Conservation (phyloP, 2,797 vertebrate genomes). For the Todus mexicanus region DNA sequence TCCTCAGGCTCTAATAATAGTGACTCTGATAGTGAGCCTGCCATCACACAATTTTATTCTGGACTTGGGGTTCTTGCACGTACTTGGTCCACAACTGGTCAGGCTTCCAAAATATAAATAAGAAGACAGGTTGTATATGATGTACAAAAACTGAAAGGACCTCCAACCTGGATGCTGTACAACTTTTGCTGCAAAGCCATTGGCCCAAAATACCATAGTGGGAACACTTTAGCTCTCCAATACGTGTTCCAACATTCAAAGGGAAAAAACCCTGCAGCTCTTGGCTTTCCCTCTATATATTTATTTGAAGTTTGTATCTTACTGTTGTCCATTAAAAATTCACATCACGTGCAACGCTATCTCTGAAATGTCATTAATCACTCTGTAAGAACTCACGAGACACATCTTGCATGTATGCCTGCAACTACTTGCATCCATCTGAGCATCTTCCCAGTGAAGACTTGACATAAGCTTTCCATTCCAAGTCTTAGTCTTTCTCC, state of each 20-base stretch:
- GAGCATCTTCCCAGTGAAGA: not conserved
- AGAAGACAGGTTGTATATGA: not conserved
- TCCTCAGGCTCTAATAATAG: not conserved
- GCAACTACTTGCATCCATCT: not conserved
- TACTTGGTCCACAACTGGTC: not conserved
- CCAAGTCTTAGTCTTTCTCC: not conserved
- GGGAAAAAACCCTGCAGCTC: not conserved
- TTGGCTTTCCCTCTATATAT: not conserved
- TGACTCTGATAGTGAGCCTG: not conserved
- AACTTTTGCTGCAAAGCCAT: not conserved
- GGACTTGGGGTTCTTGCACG: not conserved
- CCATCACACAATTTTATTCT: not conserved
- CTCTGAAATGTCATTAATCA: not conserved
- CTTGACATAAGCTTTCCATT: not conserved
- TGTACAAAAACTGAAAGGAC: not conserved
- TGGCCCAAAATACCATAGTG: not conserved
- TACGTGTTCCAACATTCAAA: not conserved
- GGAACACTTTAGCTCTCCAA: not conserved
- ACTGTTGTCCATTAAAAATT: not conserved
- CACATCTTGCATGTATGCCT: not conserved
- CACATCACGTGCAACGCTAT: fast-evolving
- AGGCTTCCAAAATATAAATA: not conserved
- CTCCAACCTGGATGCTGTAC: not conserved
- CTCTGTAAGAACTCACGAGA: not conserved
- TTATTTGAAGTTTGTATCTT: not conserved